Evolutionary conservation across 2,888 invertebrate genomes (phyloP), one percentile per base, ranked within the genome.

Genomic region (Dexiosoma caninum): DNA sequence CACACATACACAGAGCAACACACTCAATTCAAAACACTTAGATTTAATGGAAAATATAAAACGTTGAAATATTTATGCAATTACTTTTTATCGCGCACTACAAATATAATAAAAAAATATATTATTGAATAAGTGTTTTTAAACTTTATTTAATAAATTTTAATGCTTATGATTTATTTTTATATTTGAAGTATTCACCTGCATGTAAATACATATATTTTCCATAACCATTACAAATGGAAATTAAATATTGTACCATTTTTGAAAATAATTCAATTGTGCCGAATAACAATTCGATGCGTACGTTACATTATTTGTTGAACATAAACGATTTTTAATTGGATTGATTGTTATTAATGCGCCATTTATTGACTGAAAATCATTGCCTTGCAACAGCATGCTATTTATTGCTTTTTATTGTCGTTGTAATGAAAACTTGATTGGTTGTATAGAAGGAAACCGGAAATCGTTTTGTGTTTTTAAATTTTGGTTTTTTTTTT

Each of bases 21-120:
- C n/a, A n/a, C n/a, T 60, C 46, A 46, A 55, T 66, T 74, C 49
- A 35, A 74, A 74, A 64, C 44, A 49, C 46, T 74, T 64, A 55
- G 35, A 46, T 64, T 49, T 64, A 64, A 64, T 74, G 27, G 62
- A 72, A 62, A 37, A 64, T 21, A 42, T 40, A 46, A 37, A 62
- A 42, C 23, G 1, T n/a, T 21, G 42, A 60, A 60, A 42, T 12
- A 57, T 1, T 14, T 8, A 40, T 2, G n/a, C 23, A 70, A 19
- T 23, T 32, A 51, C 19, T 19, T 27, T 40, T 53, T 66, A 66
- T 67, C 27, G 32, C 30, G 2, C 4, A 70, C 12, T 69, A 2
- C 1, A 16, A 30, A 46, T 5, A 2, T 27, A 5, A 27, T 27
- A 55, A 30, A 53, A 30, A 46, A 70, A 40, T 57, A 2, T 44